These are phyloP conservation scores for Drosophila parvula DNA, from an alignment of 1,140 invertebrate species.

Conservation along the genomic window DNA sequence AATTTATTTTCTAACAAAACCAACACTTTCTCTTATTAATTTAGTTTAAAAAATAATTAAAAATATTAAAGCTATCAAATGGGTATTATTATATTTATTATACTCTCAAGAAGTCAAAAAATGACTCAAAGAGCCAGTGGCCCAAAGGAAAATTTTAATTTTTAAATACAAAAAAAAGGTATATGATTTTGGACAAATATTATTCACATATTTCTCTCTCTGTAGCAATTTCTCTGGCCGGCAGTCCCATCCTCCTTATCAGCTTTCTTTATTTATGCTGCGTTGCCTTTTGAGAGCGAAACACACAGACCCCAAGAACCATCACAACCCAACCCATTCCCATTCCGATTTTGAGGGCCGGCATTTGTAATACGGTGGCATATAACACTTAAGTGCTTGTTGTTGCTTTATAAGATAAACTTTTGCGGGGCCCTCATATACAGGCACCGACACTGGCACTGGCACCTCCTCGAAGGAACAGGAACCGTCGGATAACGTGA, in stretches of 20 bases:
- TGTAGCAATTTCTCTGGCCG: slow-evolving; percentile 58
- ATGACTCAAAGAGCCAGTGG: not conserved
- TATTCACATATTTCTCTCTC: not conserved
- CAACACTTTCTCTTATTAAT: not conserved
- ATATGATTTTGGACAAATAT: not conserved
- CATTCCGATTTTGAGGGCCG: slow-evolving; percentile 39
- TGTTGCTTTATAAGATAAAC: slow-evolving; percentile 83
- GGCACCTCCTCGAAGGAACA: slow-evolving; percentile 3
- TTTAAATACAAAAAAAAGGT: not conserved
- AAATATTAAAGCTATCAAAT: not conserved
- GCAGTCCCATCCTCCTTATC: slow-evolving; percentile 61
- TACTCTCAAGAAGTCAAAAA: fast-evolving
- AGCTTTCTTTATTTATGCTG: slow-evolving; percentile 81
- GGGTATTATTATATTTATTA: not conserved
- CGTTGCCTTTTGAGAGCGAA: slow-evolving; percentile 63
- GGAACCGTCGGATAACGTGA: slow-evolving; percentile 54
- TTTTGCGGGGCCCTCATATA: slow-evolving; percentile 60
- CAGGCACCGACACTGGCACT: slow-evolving; percentile 9
- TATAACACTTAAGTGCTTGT: slow-evolving; percentile 82
- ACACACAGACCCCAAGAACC: not conserved
- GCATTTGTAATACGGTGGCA: slow-evolving; percentile 79
- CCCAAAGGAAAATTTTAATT: not conserved
- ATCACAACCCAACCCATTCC: not conserved
- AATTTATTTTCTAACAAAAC: not conserved
- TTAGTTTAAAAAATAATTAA: not conserved